A percentile compares a stretch with the other conserved stretches of the same genome.
phyloP scores from a whole-genome alignment of 1,140 invertebrate genomes.

The Brachionus plicatilis region DNA sequence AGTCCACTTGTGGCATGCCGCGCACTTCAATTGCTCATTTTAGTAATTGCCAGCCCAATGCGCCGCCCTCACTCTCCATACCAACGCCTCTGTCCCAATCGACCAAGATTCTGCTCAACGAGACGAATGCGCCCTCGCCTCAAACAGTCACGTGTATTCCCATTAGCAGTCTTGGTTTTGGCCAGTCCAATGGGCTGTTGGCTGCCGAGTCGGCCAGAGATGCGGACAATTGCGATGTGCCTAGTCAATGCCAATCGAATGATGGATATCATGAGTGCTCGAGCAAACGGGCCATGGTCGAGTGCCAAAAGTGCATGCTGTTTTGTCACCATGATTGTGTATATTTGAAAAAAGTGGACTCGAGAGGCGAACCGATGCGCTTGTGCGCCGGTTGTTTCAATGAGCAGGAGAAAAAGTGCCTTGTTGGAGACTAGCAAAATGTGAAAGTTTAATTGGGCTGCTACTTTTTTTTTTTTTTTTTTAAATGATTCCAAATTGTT shows the following conservation, averaged over 20 bases:
- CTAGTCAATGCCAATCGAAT: not conserved
- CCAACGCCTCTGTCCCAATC: not conserved
- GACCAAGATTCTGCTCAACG: not conserved
- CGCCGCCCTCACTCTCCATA: not conserved
- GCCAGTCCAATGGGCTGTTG: not conserved
- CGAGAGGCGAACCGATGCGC: not conserved
- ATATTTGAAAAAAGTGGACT: conserved; percentile 2
- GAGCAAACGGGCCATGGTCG: not conserved
- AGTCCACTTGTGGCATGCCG: not conserved
- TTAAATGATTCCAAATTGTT: not conserved
- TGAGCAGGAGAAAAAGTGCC: not conserved
- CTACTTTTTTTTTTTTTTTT: not conserved
- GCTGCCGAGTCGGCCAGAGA: not conserved
- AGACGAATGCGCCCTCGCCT: not conserved
- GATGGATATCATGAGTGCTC: not conserved
- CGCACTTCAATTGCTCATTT: not conserved
- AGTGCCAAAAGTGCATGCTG: not conserved
- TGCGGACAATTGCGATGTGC: not conserved
- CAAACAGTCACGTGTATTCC: not conserved
- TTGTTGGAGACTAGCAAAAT: not conserved
- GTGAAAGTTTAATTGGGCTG: not conserved
- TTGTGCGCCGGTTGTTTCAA: not conserved
- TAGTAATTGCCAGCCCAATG: not conserved
- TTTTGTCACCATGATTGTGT: conserved; percentile 25
- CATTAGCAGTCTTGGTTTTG: not conserved